Conservation (phyloP, 1,140 invertebrate species). For the Neodiprion virginianus region DNA sequence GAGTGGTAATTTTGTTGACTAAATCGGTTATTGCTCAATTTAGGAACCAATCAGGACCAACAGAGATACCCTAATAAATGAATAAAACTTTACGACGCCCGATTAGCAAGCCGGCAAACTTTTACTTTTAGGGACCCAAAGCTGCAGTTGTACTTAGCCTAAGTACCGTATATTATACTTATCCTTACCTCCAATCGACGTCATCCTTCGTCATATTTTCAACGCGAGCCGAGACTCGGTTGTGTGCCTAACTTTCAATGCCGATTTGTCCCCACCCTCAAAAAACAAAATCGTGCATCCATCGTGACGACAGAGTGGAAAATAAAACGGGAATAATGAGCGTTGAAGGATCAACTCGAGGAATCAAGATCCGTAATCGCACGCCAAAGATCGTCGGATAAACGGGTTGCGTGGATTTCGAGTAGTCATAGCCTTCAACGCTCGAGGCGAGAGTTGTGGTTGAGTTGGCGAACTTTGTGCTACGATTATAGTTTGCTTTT, state of each 20-base stretch:
- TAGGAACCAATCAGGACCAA: conserved; percentile 35
- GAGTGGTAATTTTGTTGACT: conserved; percentile 38
- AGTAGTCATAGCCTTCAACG: too few species aligned
- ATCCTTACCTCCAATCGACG: conserved; percentile 15
- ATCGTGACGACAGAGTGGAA: too few species aligned
- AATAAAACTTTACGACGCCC: conserved; percentile 48
- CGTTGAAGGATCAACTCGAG: conserved; percentile 28
- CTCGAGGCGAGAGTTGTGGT: too few species aligned
- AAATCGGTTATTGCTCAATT: conserved; percentile 45
- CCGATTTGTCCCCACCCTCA: too few species aligned
- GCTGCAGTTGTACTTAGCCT: not conserved
- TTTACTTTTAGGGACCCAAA: conserved; percentile 39
- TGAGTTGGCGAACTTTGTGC: too few species aligned
- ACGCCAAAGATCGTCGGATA: conserved; percentile 25
- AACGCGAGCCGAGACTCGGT: too few species aligned
- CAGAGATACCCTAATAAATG: conserved; percentile 44
- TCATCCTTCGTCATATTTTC: conserved; percentile 11
- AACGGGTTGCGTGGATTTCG: conserved; percentile 11
- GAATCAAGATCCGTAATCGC: conserved; percentile 44
- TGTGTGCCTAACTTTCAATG: too few species aligned
- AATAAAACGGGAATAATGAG: too few species aligned
- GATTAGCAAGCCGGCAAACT: conserved; percentile 47
- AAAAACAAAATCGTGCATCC: too few species aligned
- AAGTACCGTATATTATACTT: not conserved
- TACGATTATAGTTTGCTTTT: not conserved